A percentile compares a stretch with the other conserved stretches of the same genome.
Evolutionary conservation across 2,113 vertebrate genomes (phyloP).

Genomic region (Hypanus sabinus): DNA sequence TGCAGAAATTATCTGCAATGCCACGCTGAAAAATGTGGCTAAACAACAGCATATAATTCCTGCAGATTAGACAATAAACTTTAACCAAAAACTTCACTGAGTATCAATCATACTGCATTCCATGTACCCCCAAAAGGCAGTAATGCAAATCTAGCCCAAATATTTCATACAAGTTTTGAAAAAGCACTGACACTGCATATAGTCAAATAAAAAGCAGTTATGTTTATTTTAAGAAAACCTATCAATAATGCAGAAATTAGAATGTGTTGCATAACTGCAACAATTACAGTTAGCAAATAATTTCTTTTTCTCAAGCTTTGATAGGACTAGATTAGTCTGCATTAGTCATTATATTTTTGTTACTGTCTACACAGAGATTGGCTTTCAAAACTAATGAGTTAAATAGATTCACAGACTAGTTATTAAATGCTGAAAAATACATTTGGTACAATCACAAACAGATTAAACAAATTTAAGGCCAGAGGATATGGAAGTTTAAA

Average conservation of each 20-base stretch:
- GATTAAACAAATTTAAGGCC: background rate
- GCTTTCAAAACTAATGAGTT: background rate
- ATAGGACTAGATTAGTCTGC: background rate
- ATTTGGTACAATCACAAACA: background rate
- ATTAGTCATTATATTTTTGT: background rate
- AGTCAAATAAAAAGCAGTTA: background rate
- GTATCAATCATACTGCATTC: background rate
- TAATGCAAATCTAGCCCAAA: background rate
- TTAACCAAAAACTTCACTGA: constrained; percentile 4
- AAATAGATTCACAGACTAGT: background rate
- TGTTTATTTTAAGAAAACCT: background rate
- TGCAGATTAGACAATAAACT: background rate
- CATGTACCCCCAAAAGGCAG: background rate
- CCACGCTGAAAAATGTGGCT: background rate
- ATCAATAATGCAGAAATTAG: background rate
- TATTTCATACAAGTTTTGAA: background rate
- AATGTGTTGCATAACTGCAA: background rate
- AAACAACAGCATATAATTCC: background rate
- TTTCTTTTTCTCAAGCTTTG: background rate
- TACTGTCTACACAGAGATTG: background rate
- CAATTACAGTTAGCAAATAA: background rate
- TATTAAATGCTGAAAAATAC: background rate
- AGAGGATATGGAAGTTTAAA: background rate
- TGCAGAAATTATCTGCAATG: background rate
- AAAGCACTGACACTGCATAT: background rate